Evolutionary conservation across 2,888 invertebrate genomes (phyloP).

Genomic region (Blomia tropicalis): DNA sequence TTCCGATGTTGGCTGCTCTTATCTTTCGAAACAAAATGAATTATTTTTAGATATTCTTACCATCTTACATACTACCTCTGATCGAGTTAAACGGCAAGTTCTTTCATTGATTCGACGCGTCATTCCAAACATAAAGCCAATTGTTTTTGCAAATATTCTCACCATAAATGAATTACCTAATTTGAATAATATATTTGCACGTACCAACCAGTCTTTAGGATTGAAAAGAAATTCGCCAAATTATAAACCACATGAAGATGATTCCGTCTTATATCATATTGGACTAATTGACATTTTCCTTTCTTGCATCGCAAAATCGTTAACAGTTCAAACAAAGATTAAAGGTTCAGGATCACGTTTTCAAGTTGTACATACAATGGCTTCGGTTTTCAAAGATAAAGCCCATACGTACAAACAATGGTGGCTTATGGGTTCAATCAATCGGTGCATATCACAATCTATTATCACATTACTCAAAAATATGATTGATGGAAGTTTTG

Average conservation of each 20-base stretch:
- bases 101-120: conserved; percentile 70
- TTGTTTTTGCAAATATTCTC: conserved; percentile 58
- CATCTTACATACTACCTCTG: conserved; percentile 79
- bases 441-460: conserved; percentile 66
- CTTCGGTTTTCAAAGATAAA: not conserved
- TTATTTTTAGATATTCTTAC: conserved; percentile 66
- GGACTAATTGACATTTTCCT: conserved; percentile 76
- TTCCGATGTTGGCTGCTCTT: conserved; percentile 70
- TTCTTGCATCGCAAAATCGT: conserved; percentile 72
- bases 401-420: conserved; percentile 41
- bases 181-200: conserved; percentile 34
- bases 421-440: conserved; percentile 73
- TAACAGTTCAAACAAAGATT: conserved; percentile 73
- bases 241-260: conserved; percentile 36
- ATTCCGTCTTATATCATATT: conserved; percentile 44
- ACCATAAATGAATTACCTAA: conserved; percentile 44
- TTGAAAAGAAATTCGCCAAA: conserved; percentile 24
- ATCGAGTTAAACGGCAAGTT: conserved; percentile 81
- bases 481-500: conserved; percentile 73
- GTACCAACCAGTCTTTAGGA: conserved; percentile 29
- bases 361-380: not conserved
- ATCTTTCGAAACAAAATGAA: conserved; percentile 72
- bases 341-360: conserved; percentile 36
- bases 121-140: conserved; percentile 72
- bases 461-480: conserved; percentile 74